Evolutionary conservation across 2,888 invertebrate species (phyloP).

Genomic region (Platerodrilus igneus): DNA sequence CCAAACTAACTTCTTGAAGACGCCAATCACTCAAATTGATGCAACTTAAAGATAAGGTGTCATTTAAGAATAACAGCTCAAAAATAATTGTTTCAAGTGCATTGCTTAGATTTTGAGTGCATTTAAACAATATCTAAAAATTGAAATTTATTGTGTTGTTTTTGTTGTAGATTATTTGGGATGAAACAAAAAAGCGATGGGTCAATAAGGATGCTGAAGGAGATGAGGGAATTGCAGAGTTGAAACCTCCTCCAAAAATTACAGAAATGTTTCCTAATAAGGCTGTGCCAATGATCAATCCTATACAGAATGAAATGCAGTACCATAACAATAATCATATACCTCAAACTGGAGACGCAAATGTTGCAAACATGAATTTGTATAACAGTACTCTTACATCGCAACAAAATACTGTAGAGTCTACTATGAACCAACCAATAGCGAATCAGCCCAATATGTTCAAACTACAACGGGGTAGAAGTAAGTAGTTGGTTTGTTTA

Average conservation of each 20-base stretch:
- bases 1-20: too few relatives aligned
- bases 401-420: background rate
- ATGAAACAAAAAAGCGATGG: conserved; percentile 82
- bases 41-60: too few relatives aligned
- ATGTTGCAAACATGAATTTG: too few relatives aligned
- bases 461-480: conserved; percentile 72
- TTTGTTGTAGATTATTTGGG: conserved; percentile 80
- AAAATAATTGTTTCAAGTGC: background rate
- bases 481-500: conserved; percentile 50
- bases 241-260: conserved; percentile 69
- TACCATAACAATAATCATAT: too few relatives aligned
- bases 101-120: conserved; percentile 1
- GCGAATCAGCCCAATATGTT: conserved; percentile 62
- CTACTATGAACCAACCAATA: conserved; percentile 24
- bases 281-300: too few relatives aligned
- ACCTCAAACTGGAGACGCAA: background rate
- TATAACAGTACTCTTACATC: too few relatives aligned
- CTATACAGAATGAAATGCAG: too few relatives aligned
- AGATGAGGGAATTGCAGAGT: conserved; percentile 50
- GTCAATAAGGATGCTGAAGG: conserved; percentile 73
- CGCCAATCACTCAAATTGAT: too few relatives aligned
- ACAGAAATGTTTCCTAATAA: conserved; percentile 51
- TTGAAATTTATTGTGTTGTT: conserved; percentile 6
- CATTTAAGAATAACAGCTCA: too few relatives aligned
- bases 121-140: too few relatives aligned